Evolutionary conservation across 2,113 vertebrate species (phyloP).

Genomic region (Pterocles burchelli): DNA sequence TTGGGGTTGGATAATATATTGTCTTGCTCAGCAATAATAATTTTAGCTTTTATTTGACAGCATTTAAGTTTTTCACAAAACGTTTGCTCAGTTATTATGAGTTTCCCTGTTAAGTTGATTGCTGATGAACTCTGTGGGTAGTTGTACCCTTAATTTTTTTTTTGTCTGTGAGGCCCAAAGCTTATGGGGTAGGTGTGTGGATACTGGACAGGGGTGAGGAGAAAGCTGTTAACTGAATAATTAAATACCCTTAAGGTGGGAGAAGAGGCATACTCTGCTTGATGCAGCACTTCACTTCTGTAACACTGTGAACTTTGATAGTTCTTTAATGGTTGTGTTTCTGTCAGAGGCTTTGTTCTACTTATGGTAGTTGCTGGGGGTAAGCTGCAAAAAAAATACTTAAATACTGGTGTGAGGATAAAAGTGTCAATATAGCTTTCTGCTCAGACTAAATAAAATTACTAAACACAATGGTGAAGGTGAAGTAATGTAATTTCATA

Average conservation of each 20-base stretch:
- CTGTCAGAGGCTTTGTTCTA: not conserved
- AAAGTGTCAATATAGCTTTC: not conserved
- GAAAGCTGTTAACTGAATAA: not conserved
- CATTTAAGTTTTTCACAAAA: not conserved
- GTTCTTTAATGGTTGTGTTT: not conserved
- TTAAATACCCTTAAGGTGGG: not conserved
- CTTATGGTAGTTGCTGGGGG: not conserved
- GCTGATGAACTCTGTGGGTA: not conserved
- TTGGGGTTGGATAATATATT: not conserved
- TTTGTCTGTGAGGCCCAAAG: not conserved
- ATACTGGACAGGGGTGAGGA: not conserved
- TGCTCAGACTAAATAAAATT: not conserved
- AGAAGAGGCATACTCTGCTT: no score
- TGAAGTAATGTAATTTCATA: not conserved
- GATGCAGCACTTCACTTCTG: not conserved
- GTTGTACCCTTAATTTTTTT: not conserved
- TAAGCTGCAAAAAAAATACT: not conserved
- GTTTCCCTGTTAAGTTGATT: not conserved
- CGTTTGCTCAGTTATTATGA: not conserved
- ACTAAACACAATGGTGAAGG: not conserved
- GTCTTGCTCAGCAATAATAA: not conserved
- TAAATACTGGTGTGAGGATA: not conserved
- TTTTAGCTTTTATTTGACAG: not conserved
- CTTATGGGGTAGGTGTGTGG: rapidly evolving
- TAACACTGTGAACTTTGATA: not conserved